Evolutionary conservation across 1,140 invertebrate species (phyloP), one percentile per base, ranked within the genome.

Genomic region (Venturia canescens): DNA sequence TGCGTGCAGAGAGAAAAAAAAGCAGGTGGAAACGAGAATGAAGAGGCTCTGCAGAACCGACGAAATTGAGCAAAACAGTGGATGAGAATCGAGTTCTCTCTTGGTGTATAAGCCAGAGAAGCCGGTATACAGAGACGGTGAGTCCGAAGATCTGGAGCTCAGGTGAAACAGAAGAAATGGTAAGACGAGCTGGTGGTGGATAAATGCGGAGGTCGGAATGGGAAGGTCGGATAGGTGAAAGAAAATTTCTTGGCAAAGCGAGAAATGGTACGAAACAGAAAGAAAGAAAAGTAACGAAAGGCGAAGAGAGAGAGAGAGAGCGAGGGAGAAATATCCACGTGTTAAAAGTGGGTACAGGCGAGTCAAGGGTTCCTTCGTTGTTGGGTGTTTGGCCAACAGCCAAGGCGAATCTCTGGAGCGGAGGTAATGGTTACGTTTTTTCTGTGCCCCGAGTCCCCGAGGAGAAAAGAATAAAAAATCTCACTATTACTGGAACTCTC

Each of bases 321-420:
- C 18, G 60, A 23, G 60, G 13, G 26, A 63, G 60, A 53, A n/a
- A 53, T 63, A 23, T 63, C 11, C 27, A 26, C 27, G 60, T 63
- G 71, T 69, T 48, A 53, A 76, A 84, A 83, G 83, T 84, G 82
- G 81, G 80, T 87, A 86, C 77, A 86, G 82, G 83, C 79, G 83
- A 87, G 82, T 86, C 86, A 81, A 87, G 83, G 83, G 81, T 88
- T 88, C 86, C 86, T 87, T 86, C 80, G 87, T 86, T 88, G 86
- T 86, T 87, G 87, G 85, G 81, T 83, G 84, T 88, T 88, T 88
- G 87, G 87, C 87, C 83, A 83, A 83, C 82, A 60, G 86, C 87
- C 87, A 88, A 80, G 78, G 79, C 23, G 50, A 80, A 63, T 74
- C 79, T 66, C 38, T 66, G 70, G 72, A 60, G 79, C 53, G 60